A percentile compares a stretch with the other conserved stretches of the same genome.
These are phyloP conservation scores for Xenus cinereus DNA, from an alignment of 2,113 vertebrate genomes.

Conservation along the genomic window DNA sequence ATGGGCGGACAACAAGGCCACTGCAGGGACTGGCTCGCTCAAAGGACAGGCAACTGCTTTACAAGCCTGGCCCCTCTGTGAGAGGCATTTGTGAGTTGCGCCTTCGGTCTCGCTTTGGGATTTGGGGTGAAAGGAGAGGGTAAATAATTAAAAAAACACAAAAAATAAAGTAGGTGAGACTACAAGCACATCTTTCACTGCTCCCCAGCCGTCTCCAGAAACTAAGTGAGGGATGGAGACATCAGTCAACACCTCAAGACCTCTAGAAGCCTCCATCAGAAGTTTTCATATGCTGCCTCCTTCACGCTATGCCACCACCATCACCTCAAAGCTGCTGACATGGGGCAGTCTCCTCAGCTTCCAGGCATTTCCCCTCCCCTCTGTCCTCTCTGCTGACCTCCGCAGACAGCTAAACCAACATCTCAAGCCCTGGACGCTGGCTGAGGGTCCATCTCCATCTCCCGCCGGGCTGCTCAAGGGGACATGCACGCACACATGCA, in stretches of 20 bases:
- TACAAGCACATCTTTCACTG: neutral
- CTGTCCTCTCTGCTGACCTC: neutral
- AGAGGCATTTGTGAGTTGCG: neutral
- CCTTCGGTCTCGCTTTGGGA: neutral
- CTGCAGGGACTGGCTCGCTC: neutral
- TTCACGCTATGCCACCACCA: neutral
- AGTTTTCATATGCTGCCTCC: neutral
- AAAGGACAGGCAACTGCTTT: neutral
- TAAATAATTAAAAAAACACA: conserved; percentile 29
- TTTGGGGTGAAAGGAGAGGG: neutral
- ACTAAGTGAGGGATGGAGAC: neutral
- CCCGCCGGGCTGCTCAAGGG: neutral
- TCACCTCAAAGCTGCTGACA: neutral
- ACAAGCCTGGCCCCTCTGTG: neutral
- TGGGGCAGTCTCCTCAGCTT: neutral
- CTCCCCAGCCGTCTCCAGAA: neutral
- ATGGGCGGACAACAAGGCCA: neutral
- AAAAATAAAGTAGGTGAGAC: conserved; percentile 8
- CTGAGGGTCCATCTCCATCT: neutral
- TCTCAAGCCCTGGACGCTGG: neutral
- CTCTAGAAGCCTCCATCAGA: neutral
- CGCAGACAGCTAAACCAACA: neutral
- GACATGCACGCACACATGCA: neutral
- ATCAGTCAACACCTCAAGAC: neutral
- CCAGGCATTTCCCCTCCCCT: neutral